Conservation (phyloP, 1,140 invertebrate species). For the Apis laboriosa region DNA sequence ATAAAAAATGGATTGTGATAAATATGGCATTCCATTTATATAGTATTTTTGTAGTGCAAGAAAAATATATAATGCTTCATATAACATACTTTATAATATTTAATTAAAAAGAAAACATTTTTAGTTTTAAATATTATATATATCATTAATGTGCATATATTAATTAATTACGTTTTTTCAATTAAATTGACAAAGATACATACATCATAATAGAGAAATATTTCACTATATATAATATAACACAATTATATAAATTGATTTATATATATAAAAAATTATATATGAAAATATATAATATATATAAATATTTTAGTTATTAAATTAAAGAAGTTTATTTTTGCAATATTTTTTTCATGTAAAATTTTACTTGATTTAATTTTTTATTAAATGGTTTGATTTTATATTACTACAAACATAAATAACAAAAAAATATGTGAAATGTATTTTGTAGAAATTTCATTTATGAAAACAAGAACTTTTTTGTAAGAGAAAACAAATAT, state of each 20-base stretch:
- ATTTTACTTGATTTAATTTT: not conserved
- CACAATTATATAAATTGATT: constrained; percentile 4
- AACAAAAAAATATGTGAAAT: not conserved
- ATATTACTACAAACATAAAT: not conserved
- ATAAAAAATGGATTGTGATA: constrained; percentile 30
- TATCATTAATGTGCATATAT: not conserved
- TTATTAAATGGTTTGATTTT: not conserved
- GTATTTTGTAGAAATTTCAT: constrained; percentile 13
- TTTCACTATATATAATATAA: not conserved
- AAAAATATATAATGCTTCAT: constrained; percentile 7
- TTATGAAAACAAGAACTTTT: not conserved
- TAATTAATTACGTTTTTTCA: constrained; percentile 11
- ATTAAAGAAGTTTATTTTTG: constrained; percentile 1
- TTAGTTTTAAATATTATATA: not conserved
- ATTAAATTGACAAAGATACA: not conserved
- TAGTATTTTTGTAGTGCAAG: constrained; percentile 27
- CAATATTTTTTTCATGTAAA: not conserved
- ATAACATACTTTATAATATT: not conserved
- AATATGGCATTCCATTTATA: constrained; percentile 39
- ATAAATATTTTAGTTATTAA: constrained; percentile 8
- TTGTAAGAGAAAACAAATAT: not conserved
- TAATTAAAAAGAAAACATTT: not conserved
- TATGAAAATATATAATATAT: not conserved
- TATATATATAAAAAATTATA: not conserved
- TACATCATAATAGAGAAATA: not conserved